Percentiles rank a stretch among this genome's conserved stretches.
These are phyloP conservation scores for Drosophila saltans DNA, from an alignment of 1,140 invertebrate species.

Conservation along the genomic window DNA sequence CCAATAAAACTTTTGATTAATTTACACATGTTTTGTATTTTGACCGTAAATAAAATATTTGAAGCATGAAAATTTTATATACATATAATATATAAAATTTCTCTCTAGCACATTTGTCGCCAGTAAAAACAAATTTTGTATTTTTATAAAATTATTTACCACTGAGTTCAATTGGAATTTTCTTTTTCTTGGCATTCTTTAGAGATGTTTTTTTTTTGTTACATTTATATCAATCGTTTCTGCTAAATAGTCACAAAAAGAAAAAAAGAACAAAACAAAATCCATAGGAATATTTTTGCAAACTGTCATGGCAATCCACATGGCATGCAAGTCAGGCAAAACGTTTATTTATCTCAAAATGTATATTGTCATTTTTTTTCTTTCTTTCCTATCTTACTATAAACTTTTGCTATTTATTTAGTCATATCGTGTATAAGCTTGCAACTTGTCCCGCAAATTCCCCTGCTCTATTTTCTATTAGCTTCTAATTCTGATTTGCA, in stretches of 20 bases:
- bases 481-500: background rate
- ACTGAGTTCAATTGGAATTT: constrained; percentile 61
- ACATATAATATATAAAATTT: constrained; percentile 53
- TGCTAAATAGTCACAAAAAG: constrained; percentile 12
- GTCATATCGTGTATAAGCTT: constrained; percentile 46
- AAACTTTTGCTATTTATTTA: constrained; percentile 38
- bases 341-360: constrained; percentile 51
- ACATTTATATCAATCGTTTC: constrained; percentile 10
- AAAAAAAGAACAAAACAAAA: constrained; percentile 11
- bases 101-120: constrained; percentile 62
- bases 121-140: constrained; percentile 42
- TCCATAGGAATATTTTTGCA: constrained; percentile 24
- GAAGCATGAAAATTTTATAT: constrained; percentile 50
- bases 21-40: constrained; percentile 40
- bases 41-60: constrained; percentile 55
- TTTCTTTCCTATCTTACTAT: constrained; percentile 8
- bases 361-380: constrained; percentile 12
- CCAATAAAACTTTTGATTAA: constrained; percentile 61
- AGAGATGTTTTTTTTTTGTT: background rate
- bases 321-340: constrained; percentile 42
- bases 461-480: no score
- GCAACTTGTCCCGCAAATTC: constrained; percentile 23
- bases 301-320: constrained; percentile 46
- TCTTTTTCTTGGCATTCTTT: constrained; percentile 28
- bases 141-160: constrained; percentile 67